A percentile compares a stretch with the other conserved stretches of the same genome.
These are phyloP conservation scores for Pitangus sulphuratus DNA, from an alignment of 2,797 vertebrate genomes.

Conservation along the genomic window DNA sequence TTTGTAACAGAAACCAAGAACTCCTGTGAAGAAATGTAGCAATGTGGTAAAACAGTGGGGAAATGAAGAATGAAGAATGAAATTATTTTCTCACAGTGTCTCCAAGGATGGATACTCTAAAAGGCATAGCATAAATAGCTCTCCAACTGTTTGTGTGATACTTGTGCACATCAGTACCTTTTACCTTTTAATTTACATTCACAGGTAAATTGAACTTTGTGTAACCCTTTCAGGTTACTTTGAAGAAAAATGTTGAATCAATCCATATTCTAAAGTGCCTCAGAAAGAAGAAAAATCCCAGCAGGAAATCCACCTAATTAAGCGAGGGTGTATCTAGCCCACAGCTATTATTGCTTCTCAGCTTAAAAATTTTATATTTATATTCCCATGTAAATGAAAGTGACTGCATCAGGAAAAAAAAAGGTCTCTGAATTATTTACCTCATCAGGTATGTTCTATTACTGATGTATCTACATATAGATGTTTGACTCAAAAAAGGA, in stretches of 20 bases:
- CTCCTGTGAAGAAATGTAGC: neutral
- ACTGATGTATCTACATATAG: neutral
- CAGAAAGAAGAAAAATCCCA: slow-evolving; percentile 41
- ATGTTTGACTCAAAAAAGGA: neutral
- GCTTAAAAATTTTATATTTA: slow-evolving; percentile 21
- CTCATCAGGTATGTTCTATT: neutral
- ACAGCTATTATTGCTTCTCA: slow-evolving; percentile 19
- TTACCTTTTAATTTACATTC: neutral
- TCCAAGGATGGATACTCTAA: neutral
- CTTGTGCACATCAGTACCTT: neutral
- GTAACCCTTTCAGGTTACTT: slow-evolving; percentile 4
- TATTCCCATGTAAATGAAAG: neutral
- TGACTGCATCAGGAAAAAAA: neutral
- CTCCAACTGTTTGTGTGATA: neutral
- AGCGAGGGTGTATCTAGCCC: neutral
- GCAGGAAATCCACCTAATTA: slow-evolving; percentile 53
- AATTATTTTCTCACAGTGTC: neutral
- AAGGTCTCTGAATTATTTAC: neutral
- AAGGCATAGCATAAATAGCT: neutral
- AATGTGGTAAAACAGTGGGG: neutral
- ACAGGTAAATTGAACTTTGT: neutral
- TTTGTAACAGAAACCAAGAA: neutral
- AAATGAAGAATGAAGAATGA: neutral
- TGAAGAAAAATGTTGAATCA: slow-evolving; percentile 41
- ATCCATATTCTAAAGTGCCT: neutral